Evolutionary conservation across 2,888 invertebrate species (phyloP).

Genomic region (Spicauda simplicius): DNA sequence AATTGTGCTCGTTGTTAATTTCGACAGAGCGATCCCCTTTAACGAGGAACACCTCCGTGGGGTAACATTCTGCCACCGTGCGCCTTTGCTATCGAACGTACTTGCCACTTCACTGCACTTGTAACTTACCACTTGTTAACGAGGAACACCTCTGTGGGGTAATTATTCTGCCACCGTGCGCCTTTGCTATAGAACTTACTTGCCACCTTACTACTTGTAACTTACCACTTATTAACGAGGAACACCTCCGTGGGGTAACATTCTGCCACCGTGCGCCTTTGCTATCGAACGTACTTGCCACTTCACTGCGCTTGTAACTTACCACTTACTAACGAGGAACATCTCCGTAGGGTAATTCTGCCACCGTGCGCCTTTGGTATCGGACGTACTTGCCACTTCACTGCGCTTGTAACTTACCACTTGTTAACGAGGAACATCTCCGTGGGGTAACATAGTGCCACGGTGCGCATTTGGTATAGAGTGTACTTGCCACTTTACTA

Average conservation of each 20-base stretch:
- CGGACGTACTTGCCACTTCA: no score
- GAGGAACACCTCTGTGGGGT: no score
- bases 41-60: constrained; percentile 28
- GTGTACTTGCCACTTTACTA: constrained; percentile 6
- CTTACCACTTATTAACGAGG: no score
- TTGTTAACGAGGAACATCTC: constrained; percentile 31
- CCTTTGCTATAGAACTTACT: no score
- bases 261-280: constrained; percentile 11
- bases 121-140: no score
- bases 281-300: constrained; percentile 4
- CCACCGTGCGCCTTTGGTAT: no score
- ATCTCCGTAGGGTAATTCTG: no score
- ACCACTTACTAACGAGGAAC: no score
- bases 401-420: no score
- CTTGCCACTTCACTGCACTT: no score
- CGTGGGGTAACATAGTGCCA: constrained; percentile 24
- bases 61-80: constrained; percentile 26
- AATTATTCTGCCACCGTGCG: no score
- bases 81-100: not conserved
- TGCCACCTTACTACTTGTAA: no score
- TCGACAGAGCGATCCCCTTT: constrained; percentile 29
- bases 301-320: constrained; percentile 6
- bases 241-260: constrained; percentile 27
- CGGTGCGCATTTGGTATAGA: not conserved
- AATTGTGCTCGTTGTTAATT: constrained; percentile 30